Conservation (phyloP, 2,888 invertebrate species). For the Hylaea fasciaria region DNA sequence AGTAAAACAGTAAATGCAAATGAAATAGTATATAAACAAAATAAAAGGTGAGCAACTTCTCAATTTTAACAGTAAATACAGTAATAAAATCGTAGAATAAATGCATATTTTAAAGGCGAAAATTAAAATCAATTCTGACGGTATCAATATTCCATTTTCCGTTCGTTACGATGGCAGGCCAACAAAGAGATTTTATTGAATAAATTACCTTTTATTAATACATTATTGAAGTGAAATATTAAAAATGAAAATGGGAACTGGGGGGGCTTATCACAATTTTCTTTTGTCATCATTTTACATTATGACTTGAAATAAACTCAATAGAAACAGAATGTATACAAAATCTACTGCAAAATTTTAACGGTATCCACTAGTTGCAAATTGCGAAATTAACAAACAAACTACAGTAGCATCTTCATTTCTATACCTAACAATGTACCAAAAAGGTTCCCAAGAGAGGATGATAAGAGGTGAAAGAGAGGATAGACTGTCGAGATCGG, state of each 20-base stretch:
- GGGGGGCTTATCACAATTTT: neutral
- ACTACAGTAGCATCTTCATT: too few relatives aligned
- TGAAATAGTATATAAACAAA: neutral
- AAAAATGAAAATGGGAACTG: constrained; percentile 16
- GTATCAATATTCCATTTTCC: constrained; percentile 77
- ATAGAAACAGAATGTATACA: too few relatives aligned
- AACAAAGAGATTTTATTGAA: constrained; percentile 80
- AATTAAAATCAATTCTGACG: constrained; percentile 69
- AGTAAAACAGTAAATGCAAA: too few relatives aligned
- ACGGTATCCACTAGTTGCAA: too few relatives aligned
- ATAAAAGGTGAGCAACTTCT: constrained; percentile 5
- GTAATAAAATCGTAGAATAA: constrained; percentile 39
- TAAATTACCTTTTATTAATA: constrained; percentile 77
- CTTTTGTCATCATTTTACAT: neutral
- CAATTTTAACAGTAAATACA: constrained; percentile 27
- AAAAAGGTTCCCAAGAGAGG: too few relatives aligned
- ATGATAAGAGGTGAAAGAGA: too few relatives aligned
- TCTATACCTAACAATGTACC: too few relatives aligned
- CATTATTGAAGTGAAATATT: constrained; percentile 40
- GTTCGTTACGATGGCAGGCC: constrained; percentile 58
- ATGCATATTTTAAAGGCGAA: constrained; percentile 45
- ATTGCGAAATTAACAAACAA: too few relatives aligned
- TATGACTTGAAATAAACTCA: too few relatives aligned
- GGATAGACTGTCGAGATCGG: too few relatives aligned
- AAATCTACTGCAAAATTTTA: too few relatives aligned